A percentile compares a stretch with the other conserved stretches of the same genome.
Evolutionary conservation across 2,888 invertebrate genomes (phyloP).

Genomic region (Gryllus longicercus): DNA sequence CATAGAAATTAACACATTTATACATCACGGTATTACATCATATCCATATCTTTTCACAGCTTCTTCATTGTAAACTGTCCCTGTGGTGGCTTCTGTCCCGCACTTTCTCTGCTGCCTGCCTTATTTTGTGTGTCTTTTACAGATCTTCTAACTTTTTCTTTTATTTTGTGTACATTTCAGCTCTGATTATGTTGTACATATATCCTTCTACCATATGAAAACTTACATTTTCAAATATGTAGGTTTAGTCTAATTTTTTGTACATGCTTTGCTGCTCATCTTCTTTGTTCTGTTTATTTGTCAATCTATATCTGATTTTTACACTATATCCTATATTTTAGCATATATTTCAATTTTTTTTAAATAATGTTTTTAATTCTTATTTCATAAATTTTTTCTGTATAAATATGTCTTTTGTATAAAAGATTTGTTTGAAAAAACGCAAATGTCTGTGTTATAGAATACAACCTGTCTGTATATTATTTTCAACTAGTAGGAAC

Average conservation of each 20-base stretch:
- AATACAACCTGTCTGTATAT: too few relatives aligned
- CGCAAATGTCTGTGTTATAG: too few relatives aligned
- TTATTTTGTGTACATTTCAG: conserved; percentile 19
- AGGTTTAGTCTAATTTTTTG: conserved; percentile 11
- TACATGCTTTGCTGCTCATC: neutral
- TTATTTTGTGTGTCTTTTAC: conserved; percentile 26
- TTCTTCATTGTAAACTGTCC: conserved; percentile 28
- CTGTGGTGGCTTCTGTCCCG: conserved; percentile 22
- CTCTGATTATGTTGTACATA: conserved; percentile 4
- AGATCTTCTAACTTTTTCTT: conserved; percentile 21
- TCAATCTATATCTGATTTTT: too few relatives aligned
- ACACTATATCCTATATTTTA: too few relatives aligned
- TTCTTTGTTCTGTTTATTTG: neutral
- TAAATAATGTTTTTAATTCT: too few relatives aligned
- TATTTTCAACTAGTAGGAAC: too few relatives aligned
- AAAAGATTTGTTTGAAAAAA: too few relatives aligned
- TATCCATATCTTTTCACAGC: conserved; percentile 26
- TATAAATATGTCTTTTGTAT: too few relatives aligned
- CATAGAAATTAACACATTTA: conserved; percentile 30
- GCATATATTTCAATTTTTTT: too few relatives aligned
- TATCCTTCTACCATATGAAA: neutral
- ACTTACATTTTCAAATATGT: neutral
- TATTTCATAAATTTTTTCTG: too few relatives aligned
- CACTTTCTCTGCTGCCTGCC: conserved; percentile 27
- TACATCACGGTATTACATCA: conserved; percentile 22